Percentiles rank a stretch among this genome's conserved stretches.
These are phyloP conservation scores for Caerostris darwini DNA, from an alignment of 1,140 invertebrate species.

Conservation along the genomic window DNA sequence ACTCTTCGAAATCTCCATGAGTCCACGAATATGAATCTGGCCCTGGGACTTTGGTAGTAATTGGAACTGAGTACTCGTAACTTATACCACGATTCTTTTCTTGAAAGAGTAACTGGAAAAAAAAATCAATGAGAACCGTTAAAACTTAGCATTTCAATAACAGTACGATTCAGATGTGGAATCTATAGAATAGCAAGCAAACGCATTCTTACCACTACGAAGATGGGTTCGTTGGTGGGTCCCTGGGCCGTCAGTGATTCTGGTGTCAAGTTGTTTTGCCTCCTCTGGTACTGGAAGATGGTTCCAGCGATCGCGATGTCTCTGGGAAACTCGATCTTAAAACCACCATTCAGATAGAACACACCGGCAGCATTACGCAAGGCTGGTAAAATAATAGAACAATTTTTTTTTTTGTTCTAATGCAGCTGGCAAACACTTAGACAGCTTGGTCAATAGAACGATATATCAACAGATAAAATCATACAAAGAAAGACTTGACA, in stretches of 20 bases:
- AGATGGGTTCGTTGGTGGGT: slow-evolving; percentile 92
- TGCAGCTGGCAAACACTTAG: too few relatives aligned
- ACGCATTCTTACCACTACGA: slow-evolving; percentile 87
- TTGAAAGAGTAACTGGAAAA: slow-evolving; percentile 90
- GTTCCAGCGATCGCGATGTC: slow-evolving; percentile 90
- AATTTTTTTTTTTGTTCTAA: too few relatives aligned
- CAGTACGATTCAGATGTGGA: too few relatives aligned
- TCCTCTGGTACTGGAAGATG: slow-evolving; percentile 88
- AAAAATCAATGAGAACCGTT: neutral
- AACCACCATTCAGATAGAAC: slow-evolving; percentile 97
- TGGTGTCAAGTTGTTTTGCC: slow-evolving; percentile 89
- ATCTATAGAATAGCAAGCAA: too few relatives aligned
- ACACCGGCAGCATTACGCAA: slow-evolving; percentile 90
- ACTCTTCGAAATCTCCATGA: slow-evolving; percentile 89
- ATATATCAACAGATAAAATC: too few relatives aligned
- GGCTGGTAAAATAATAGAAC: slow-evolving; percentile 86
- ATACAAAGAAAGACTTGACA: too few relatives aligned
- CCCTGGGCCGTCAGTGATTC: slow-evolving; percentile 91
- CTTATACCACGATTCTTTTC: slow-evolving; percentile 91
- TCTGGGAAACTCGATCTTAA: slow-evolving; percentile 93
- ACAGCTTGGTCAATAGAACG: too few relatives aligned
- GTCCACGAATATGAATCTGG: slow-evolving; percentile 89
- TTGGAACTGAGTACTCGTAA: slow-evolving; percentile 95
- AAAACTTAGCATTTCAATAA: too few relatives aligned
- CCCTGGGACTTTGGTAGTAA: slow-evolving; percentile 85